Evolutionary conservation across 2,797 vertebrate genomes (phyloP), one percentile per base, ranked within the genome.

Genomic region (Chaetodon trifasciatus): DNA sequence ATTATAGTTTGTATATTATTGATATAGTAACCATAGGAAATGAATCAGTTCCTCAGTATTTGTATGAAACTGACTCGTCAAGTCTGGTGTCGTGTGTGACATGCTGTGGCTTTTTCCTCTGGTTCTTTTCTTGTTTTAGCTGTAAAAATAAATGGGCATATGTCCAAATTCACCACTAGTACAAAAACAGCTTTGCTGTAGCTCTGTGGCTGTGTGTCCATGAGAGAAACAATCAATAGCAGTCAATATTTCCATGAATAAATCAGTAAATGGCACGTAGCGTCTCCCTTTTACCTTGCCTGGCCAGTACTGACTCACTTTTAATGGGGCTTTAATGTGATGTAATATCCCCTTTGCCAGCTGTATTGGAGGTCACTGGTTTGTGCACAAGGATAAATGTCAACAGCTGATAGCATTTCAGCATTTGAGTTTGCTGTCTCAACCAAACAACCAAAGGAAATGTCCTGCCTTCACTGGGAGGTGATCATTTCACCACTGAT

Each of bases 311-410:
- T n/a, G 52, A 28, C 35, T 70, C 16, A 40, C 53, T 58, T 47
- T 12, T 64, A 57, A 61, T 11, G 16, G 24, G 47, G 52, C 62
- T 42, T 72, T 69, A 63, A 76, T 74, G 71, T 75, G 74, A 84
- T 83, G 64, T 78, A 70, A 82, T 73, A 53, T 53, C 56, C 52
- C 58, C 70, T 70, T 70, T 83, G 64, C 56, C 46, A 17, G 57
- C 32, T 49, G 15, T 52, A 39, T 57, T 70, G 47, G 64, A 73
- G 84, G 76, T 82, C 76, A 66, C 6, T 0, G 2, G 65, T 70
- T 79, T 76, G 50, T 67, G 44, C 40, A 47, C 63, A 19, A 78
- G 40, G 46, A 76, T 74, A 84, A 86, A 83, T 84, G 71, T 81
- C 81, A 86, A 35, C 64, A 68, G 64, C 61, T 63, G 23, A 70